These are phyloP conservation scores for Amphiduros pacificus DNA, from an alignment of 2,888 invertebrate genomes.

Conservation along the genomic window DNA sequence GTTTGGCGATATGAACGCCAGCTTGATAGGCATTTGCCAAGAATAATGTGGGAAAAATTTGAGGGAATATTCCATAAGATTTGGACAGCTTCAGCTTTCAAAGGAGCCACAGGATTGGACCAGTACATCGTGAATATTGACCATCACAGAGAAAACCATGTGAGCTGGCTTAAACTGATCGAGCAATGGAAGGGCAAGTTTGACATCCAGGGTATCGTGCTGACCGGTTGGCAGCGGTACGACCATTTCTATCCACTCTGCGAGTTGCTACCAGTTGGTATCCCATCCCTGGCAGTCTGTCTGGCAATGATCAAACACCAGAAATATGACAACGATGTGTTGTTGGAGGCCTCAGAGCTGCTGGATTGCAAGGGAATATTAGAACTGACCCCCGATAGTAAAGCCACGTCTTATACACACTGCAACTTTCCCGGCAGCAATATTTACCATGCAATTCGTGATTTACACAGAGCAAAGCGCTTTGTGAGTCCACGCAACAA, in stretches of 20 bases:
- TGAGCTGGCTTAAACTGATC: slow-evolving; percentile 68
- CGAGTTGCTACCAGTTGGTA: slow-evolving; percentile 60
- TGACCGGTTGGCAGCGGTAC: slow-evolving; percentile 62
- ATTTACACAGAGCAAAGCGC: no score
- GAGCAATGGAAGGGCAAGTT: slow-evolving; percentile 37
- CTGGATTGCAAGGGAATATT: slow-evolving; percentile 40
- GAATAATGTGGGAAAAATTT: slow-evolving; percentile 66
- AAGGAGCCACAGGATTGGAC: slow-evolving; percentile 78
- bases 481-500: no score
- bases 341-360: slow-evolving; percentile 36
- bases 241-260: slow-evolving; percentile 61
- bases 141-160: slow-evolving; percentile 73
- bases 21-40: slow-evolving; percentile 37
- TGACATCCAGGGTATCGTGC: slow-evolving; percentile 54
- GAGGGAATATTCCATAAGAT: slow-evolving; percentile 69
- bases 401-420: slow-evolving; percentile 29
- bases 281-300: slow-evolving; percentile 57
- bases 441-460: slow-evolving; percentile 56
- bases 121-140: slow-evolving; percentile 71
- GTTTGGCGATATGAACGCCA: slow-evolving; percentile 71
- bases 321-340: slow-evolving; percentile 37
- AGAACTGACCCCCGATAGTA: slow-evolving; percentile 43
- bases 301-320: neutral
- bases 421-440: slow-evolving; percentile 64
- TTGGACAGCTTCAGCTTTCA: slow-evolving; percentile 83